Evolutionary conservation across 1,140 invertebrate genomes (phyloP).

Genomic region (Diuraphis noxia): DNA sequence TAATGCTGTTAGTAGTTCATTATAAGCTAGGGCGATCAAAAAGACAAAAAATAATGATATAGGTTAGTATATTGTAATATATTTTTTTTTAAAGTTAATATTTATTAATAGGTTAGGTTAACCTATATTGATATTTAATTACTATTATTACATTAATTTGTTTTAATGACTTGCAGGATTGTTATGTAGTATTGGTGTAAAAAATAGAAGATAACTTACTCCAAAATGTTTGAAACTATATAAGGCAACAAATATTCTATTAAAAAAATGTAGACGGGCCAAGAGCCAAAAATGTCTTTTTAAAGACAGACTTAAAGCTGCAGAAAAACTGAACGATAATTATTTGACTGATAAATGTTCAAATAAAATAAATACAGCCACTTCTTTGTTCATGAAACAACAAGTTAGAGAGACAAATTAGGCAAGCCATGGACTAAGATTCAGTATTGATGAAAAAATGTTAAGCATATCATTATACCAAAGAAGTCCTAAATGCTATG

Average conservation of each 20-base stretch:
- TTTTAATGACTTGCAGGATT: not conserved
- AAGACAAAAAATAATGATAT: no score
- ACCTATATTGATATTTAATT: no score
- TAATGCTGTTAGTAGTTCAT: no score
- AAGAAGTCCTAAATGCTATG: slow-evolving; percentile 7
- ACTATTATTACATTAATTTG: no score
- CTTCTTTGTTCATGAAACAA: not conserved
- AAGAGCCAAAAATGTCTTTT: not conserved
- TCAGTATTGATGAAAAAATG: not conserved
- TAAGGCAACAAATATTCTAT: not conserved
- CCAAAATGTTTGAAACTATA: not conserved
- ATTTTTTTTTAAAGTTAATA: no score
- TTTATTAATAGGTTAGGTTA: no score
- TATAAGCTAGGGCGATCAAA: no score
- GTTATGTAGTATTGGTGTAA: not conserved
- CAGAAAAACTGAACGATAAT: not conserved
- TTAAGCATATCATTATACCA: not conserved
- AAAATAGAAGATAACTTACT: not conserved
- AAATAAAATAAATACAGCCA: not conserved
- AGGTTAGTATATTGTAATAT: no score
- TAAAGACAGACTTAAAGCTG: not conserved
- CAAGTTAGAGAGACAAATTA: not conserved
- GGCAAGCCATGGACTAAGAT: not conserved
- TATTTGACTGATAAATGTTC: not conserved
- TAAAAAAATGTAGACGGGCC: not conserved